Percentiles rank a stretch among this genome's conserved stretches.
These are phyloP conservation scores for Florisuga fusca DNA, from an alignment of 2,797 vertebrate genomes.

Conservation along the genomic window DNA sequence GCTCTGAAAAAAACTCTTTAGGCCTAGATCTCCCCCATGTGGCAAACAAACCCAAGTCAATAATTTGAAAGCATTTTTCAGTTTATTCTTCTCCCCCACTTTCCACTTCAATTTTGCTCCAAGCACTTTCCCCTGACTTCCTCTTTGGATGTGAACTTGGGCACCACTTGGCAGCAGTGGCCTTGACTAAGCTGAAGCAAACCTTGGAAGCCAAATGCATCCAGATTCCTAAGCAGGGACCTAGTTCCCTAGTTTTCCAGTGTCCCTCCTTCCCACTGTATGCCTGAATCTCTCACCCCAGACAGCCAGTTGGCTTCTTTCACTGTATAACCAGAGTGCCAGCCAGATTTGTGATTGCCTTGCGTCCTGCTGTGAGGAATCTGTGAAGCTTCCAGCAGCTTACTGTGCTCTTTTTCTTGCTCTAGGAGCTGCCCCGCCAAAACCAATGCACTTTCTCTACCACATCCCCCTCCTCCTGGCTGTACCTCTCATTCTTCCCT, in stretches of 20 bases:
- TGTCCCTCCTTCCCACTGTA: neutral
- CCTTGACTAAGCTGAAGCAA: neutral
- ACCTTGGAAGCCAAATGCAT: neutral
- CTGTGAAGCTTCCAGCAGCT: slow-evolving; percentile 2
- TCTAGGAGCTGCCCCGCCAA: neutral
- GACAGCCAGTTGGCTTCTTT: slow-evolving; percentile 1
- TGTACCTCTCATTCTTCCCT: neutral
- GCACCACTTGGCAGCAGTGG: neutral
- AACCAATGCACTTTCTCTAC: neutral
- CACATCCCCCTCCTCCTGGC: neutral
- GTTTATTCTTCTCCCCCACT: neutral
- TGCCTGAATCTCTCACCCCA: slow-evolving; percentile 16
- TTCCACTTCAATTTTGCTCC: neutral
- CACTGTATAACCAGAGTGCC: neutral
- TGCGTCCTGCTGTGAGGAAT: slow-evolving; percentile 17
- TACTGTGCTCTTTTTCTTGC: neutral
- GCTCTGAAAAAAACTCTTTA: neutral
- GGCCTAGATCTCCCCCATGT: slow-evolving; percentile 23
- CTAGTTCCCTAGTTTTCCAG: neutral
- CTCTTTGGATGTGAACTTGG: neutral
- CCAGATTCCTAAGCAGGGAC: neutral
- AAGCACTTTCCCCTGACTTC: neutral
- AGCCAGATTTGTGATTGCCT: slow-evolving; percentile 26
- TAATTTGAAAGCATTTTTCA: neutral
- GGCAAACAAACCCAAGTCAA: slow-evolving; percentile 17